A percentile compares a stretch with the other conserved stretches of the same genome.
Evolutionary conservation across 2,888 invertebrate genomes (phyloP).

Genomic region (Drosophila paramelanica): DNA sequence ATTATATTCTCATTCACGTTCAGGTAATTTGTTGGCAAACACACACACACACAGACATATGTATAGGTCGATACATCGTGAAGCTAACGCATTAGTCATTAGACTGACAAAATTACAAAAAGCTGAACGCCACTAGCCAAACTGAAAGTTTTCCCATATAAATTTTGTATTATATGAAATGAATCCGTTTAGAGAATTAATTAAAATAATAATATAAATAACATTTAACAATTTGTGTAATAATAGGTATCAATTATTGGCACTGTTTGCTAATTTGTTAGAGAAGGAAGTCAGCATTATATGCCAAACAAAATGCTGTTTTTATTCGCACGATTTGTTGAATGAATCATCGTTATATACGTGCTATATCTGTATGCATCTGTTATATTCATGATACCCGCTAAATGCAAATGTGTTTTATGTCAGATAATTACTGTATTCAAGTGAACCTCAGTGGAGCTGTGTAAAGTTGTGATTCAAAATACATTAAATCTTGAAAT

Average conservation of each 20-base stretch:
- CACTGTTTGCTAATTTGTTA: conserved; percentile 29
- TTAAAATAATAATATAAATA: conserved; percentile 26
- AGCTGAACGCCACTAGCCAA: background rate
- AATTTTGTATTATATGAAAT: conserved; percentile 10
- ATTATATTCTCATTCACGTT: conserved; percentile 43
- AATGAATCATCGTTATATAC: conserved; percentile 57
- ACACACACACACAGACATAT: conserved; percentile 9
- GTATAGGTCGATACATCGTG: conserved; percentile 10
- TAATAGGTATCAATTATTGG: conserved; percentile 1
- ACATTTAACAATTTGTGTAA: background rate
- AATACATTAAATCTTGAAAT: background rate
- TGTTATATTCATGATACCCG: conserved; percentile 14
- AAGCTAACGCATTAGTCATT: conserved; percentile 42
- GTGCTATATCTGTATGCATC: conserved; percentile 19
- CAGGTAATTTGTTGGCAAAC: conserved; percentile 15
- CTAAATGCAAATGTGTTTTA: conserved; percentile 55
- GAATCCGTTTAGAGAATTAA: conserved; percentile 28
- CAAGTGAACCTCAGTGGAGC: conserved; percentile 35
- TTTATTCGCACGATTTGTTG: conserved; percentile 35
- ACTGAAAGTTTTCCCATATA: conserved; percentile 2
- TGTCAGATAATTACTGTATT: conserved; percentile 35
- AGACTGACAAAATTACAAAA: conserved; percentile 17
- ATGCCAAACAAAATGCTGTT: conserved; percentile 27
- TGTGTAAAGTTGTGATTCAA: conserved; percentile 23
- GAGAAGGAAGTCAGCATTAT: background rate